A percentile compares a stretch with the other conserved stretches of the same genome.
phyloP scores from a whole-genome alignment of 2,797 vertebrate genomes.

The Falco peregrinus region DNA sequence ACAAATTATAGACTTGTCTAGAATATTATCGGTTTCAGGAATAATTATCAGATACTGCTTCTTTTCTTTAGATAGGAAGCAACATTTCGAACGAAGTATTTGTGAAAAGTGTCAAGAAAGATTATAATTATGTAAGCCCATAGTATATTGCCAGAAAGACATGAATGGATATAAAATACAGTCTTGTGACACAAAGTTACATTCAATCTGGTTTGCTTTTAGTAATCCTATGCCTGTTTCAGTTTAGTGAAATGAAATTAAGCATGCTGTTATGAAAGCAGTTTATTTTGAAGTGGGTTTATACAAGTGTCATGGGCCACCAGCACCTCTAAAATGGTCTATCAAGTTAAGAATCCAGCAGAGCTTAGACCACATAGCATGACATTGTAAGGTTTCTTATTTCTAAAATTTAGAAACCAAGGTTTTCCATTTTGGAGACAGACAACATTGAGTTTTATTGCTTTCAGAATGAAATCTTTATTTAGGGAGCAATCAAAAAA shows the following conservation, averaged over 20 bases:
- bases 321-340: slow-evolving; percentile 33
- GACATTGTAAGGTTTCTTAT: background rate
- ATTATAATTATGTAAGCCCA: background rate
- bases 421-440: background rate
- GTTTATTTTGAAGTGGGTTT: slow-evolving; percentile 57
- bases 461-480: background rate
- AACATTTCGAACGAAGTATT: background rate
- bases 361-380: background rate
- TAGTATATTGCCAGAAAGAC: background rate
- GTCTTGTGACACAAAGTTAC: background rate
- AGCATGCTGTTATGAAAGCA: slow-evolving; percentile 32
- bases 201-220: slow-evolving; percentile 21
- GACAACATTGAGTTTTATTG: background rate
- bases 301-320: slow-evolving; percentile 53
- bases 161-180: background rate
- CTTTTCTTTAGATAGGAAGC: background rate
- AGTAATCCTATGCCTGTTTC: slow-evolving; percentile 14
- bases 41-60: background rate
- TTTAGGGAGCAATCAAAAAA: background rate
- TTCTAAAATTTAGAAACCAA: background rate
- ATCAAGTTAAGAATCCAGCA: slow-evolving; percentile 39
- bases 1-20: background rate
- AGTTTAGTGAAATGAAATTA: slow-evolving; percentile 58
- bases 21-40: background rate
- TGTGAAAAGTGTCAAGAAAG: background rate